Evolutionary conservation across 2,113 vertebrate genomes (phyloP).

Genomic region (Equus quagga): DNA sequence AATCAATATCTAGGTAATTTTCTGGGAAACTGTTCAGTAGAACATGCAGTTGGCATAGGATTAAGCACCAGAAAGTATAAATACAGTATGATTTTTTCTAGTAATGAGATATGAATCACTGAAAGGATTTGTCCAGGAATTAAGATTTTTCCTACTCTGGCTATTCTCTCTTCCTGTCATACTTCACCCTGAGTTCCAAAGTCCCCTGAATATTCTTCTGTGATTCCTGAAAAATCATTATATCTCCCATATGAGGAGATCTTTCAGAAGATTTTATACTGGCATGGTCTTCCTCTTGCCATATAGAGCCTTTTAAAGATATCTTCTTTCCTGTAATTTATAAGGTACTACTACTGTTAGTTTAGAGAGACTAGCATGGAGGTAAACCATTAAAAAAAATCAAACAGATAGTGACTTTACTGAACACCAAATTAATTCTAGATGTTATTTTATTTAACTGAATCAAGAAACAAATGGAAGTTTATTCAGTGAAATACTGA

Average conservation of each 20-base stretch:
- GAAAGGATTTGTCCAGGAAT: neutral
- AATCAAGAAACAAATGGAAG: slow-evolving; percentile 2
- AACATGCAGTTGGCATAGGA: neutral
- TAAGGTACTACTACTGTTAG: neutral
- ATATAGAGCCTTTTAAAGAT: neutral
- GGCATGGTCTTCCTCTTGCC: neutral
- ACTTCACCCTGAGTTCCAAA: neutral
- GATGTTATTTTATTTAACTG: neutral
- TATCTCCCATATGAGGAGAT: neutral
- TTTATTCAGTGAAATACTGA: slow-evolving; percentile 41
- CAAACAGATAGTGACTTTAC: neutral
- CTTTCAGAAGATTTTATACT: neutral
- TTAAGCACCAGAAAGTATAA: neutral
- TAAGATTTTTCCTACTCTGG: neutral
- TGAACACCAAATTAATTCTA: neutral
- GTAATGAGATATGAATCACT: neutral
- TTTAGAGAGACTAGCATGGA: neutral
- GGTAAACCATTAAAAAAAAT: neutral
- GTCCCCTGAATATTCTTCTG: neutral
- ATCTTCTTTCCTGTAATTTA: neutral
- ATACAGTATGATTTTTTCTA: neutral
- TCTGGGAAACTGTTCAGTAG: neutral
- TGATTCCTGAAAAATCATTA: neutral
- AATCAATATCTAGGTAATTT: neutral
- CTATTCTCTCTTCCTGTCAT: neutral